Evolutionary conservation across 2,113 vertebrate genomes (phyloP).

Genomic region (Trogon melanurus): DNA sequence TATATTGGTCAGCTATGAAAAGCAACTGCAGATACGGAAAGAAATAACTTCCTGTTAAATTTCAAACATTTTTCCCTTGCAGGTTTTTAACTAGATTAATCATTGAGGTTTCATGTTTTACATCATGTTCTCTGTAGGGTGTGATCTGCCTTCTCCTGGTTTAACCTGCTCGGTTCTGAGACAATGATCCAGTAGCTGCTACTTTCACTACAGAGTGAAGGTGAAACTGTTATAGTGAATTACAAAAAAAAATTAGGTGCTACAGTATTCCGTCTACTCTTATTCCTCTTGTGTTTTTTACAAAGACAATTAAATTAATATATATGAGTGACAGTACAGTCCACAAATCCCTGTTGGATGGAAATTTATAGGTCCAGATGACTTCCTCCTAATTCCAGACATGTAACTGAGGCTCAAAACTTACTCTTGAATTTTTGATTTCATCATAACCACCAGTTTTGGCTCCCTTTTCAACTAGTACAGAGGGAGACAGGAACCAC

Average conservation of each 20-base stretch:
- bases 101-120: background rate
- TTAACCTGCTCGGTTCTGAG: rapidly evolving
- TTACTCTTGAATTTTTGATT: background rate
- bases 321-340: background rate
- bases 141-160: background rate
- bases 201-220: background rate
- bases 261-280: background rate
- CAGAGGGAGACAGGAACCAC: background rate
- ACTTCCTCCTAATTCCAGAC: background rate
- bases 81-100: background rate
- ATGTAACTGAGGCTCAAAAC: rapidly evolving
- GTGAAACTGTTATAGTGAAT: background rate
- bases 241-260: background rate
- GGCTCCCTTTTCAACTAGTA: background rate
- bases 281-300: background rate
- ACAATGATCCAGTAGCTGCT: background rate
- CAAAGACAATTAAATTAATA: background rate
- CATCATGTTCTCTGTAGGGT: background rate
- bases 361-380: background rate
- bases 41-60: background rate
- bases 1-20: background rate
- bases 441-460: background rate
- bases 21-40: background rate
- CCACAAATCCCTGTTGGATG: background rate
- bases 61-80: background rate